Conservation (phyloP, 2,888 invertebrate species). For the Aethes cnicana region DNA sequence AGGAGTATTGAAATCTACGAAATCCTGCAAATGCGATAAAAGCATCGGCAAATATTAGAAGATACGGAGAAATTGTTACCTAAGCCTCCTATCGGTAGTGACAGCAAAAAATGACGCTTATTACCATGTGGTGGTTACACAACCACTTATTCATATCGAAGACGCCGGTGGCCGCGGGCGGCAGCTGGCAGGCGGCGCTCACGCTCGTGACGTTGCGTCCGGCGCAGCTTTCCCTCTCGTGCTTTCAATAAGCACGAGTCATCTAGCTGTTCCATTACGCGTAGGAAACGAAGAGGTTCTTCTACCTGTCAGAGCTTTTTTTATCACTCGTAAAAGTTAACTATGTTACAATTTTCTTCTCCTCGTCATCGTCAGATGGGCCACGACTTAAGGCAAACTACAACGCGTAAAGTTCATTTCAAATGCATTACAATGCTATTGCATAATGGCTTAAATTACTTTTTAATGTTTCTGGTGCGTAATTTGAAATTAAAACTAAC, state of each 20-base stretch:
- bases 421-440: too few species aligned
- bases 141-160: conserved; percentile 27
- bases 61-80: conserved; percentile 16
- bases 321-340: not conserved
- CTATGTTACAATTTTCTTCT: not conserved
- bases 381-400: too few species aligned
- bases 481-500: too few species aligned
- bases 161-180: conserved; percentile 16
- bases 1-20: too few species aligned
- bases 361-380: too few species aligned
- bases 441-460: too few species aligned
- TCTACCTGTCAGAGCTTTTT: not conserved
- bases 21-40: not conserved
- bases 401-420: too few species aligned
- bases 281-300: conserved; percentile 4
- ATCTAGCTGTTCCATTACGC: conserved; percentile 35
- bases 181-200: conserved; percentile 5
- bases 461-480: too few species aligned
- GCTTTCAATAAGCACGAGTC: conserved; percentile 36
- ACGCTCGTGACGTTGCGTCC: conserved; percentile 36
- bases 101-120: conserved; percentile 16
- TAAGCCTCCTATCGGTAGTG: conserved; percentile 6
- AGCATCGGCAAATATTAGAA: not conserved
- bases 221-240: conserved; percentile 45
- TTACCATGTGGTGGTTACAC: conserved; percentile 25